Conservation (phyloP, 2,888 invertebrate species). For the Meandrusa payeni region DNA sequence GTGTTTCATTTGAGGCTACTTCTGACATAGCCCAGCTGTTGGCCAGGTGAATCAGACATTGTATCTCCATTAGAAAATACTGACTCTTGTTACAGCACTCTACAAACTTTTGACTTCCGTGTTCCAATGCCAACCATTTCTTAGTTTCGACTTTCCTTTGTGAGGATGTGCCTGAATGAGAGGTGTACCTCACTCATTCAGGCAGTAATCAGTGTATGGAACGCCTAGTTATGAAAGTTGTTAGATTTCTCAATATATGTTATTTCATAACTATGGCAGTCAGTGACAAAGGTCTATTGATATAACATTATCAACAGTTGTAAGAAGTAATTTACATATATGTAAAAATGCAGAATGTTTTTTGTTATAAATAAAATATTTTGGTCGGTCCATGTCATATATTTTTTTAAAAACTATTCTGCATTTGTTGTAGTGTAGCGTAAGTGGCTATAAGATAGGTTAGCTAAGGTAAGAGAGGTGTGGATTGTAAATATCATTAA, state of each 20-base stretch:
- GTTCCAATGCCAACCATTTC: too few species aligned
- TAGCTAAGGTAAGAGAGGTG: conserved; percentile 71
- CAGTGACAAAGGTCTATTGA: conserved; percentile 25
- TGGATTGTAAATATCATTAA: conserved; percentile 79
- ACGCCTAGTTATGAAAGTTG: conserved; percentile 20
- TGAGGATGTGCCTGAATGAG: too few species aligned
- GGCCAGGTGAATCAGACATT: too few species aligned
- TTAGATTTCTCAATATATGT: conserved; percentile 13
- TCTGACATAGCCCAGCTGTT: too few species aligned
- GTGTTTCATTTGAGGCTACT: too few species aligned
- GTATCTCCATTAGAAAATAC: too few species aligned
- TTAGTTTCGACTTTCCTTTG: too few species aligned
- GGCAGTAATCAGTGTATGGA: conserved; percentile 20
- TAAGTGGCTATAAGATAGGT: conserved; percentile 68
- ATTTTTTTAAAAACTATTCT: conserved; percentile 31
- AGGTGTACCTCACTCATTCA: background rate
- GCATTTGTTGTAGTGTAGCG: conserved; percentile 40
- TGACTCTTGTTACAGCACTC: too few species aligned
- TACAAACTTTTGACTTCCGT: too few species aligned
- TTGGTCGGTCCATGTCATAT: background rate
- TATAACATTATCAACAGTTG: conserved; percentile 48
- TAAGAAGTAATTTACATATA: conserved; percentile 58
- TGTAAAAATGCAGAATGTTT: conserved; percentile 65
- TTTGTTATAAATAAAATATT: conserved; percentile 34
- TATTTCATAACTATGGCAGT: conserved; percentile 21